Evolutionary conservation across 2,113 vertebrate genomes (phyloP).

Genomic region (Dipodomys merriami): DNA sequence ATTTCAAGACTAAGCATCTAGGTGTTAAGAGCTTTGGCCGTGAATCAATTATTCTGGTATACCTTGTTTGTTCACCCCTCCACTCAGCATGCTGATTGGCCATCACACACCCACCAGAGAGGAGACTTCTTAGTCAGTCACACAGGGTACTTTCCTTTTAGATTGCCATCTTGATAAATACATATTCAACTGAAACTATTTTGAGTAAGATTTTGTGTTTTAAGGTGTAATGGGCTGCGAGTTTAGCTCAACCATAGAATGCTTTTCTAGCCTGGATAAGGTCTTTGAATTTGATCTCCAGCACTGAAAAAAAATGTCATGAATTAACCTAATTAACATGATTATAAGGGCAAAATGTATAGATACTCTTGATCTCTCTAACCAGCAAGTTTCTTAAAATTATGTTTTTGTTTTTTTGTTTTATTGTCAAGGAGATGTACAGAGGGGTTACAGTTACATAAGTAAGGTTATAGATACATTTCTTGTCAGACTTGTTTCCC

Average conservation of each 20-base stretch:
- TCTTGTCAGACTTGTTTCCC: too few relatives aligned
- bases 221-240: not conserved
- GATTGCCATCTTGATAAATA: constrained; percentile 4
- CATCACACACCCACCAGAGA: not conserved
- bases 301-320: not conserved
- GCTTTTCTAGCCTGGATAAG: not conserved
- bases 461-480: too few relatives aligned
- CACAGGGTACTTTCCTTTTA: not conserved
- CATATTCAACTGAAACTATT: not conserved
- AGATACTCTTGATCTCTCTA: not conserved
- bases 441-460: too few relatives aligned
- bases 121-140: not conserved
- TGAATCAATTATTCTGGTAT: not conserved
- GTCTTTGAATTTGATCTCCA: not conserved
- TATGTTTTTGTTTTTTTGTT: too few relatives aligned
- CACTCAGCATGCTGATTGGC: not conserved
- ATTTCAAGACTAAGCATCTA: not conserved
- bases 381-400: not conserved
- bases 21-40: not conserved
- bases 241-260: not conserved
- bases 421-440: too few relatives aligned
- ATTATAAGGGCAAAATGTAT: not conserved
- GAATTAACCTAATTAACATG: not conserved
- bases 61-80: not conserved
- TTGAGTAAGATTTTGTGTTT: constrained; percentile 26